These are phyloP conservation scores for Leuciscus waleckii DNA, from an alignment of 2,797 vertebrate species.

Conservation along the genomic window DNA sequence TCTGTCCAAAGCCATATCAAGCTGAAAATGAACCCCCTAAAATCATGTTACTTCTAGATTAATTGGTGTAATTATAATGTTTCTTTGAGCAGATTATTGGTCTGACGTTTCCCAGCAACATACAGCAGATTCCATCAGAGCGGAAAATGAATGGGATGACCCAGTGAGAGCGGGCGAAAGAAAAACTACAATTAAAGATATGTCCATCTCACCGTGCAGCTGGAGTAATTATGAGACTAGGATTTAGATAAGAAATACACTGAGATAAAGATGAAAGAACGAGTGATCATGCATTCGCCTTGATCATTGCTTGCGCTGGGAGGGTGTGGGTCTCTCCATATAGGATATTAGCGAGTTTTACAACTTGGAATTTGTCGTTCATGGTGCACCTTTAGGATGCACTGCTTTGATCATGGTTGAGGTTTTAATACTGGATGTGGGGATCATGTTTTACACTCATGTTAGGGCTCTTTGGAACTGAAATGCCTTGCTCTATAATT, in stretches of 20 bases:
- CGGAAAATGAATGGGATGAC: conserved; percentile 46
- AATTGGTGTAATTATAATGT: conserved; percentile 62
- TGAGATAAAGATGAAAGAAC: conserved; percentile 52
- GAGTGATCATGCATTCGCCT: conserved; percentile 49
- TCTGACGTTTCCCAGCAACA: conserved; percentile 49
- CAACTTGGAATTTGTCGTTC: conserved; percentile 18
- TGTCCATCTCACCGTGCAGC: conserved; percentile 49
- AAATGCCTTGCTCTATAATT: conserved; percentile 31
- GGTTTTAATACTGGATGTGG: conserved; percentile 28
- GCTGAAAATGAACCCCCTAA: conserved; percentile 43
- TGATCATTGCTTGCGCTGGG: conserved; percentile 52
- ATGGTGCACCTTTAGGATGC: conserved; percentile 17
- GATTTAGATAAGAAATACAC: conserved; percentile 56
- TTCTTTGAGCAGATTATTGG: conserved; percentile 59
- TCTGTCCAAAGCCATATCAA: conserved; percentile 5
- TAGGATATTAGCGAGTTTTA: conserved; percentile 36
- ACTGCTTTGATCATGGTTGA: conserved; percentile 18
- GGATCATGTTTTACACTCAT: conserved; percentile 26
- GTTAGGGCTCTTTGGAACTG: background rate
- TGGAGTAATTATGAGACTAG: conserved; percentile 55
- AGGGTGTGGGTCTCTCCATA: conserved; percentile 46
- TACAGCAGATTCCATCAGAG: conserved; percentile 49
- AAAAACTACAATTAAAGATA: conserved; percentile 58
- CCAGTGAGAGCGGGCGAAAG: conserved; percentile 38
- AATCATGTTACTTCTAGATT: conserved; percentile 54